Base-by-base conservation (phyloP, 2,113 vertebrate species). In the Scalopus aquaticus region DNA sequence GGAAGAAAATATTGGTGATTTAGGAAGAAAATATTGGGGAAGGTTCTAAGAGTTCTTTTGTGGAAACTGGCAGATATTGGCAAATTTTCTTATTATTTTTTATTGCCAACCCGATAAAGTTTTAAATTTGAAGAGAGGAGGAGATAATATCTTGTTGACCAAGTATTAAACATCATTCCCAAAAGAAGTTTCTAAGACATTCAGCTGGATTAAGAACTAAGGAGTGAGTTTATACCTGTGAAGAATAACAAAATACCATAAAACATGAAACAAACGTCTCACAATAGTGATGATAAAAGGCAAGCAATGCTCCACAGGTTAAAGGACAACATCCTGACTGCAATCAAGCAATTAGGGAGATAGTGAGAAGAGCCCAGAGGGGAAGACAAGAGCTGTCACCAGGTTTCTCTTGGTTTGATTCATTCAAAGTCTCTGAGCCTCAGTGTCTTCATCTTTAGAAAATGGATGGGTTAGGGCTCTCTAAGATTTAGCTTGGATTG, bases 1-100 rank as follows among this genome's bases (percentile, higher is more conserved):
- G 15, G 56, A 87, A 95, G 20, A 94, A 58, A 2, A 28, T 84
- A 77, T 11, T 44, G 46, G 54, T n/a, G n/a, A n/a, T n/a, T n/a
- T n/a, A n/a, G n/a, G n/a, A n/a, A n/a, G n/a, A n/a, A n/a, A n/a
- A n/a, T n/a, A n/a, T n/a, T n/a, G n/a, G n/a, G n/a, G n/a, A n/a
- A n/a, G n/a, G n/a, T n/a, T n/a, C n/a, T n/a, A 26, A 1, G 9
- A 84, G 64, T 89, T 94, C 58, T 96, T 81, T 54, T 44, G 65
- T 90, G n/a, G 87, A 60, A 83, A 91, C 39, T 97, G 96, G 32
- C 19, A 96, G 62, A 30, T 74, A 30, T 42, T 32, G 89, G 46
- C 32, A 95, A 58, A 16, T 93, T 58, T 78, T 65, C 51, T 97
- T 85, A 94, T 94, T 84, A 91, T 81, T 19, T 44, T 85, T 80